Percentiles rank a stretch among this genome's conserved stretches.
Conservation (phyloP, 2,888 invertebrate genomes). For the Xanthorhoe designata region DNA sequence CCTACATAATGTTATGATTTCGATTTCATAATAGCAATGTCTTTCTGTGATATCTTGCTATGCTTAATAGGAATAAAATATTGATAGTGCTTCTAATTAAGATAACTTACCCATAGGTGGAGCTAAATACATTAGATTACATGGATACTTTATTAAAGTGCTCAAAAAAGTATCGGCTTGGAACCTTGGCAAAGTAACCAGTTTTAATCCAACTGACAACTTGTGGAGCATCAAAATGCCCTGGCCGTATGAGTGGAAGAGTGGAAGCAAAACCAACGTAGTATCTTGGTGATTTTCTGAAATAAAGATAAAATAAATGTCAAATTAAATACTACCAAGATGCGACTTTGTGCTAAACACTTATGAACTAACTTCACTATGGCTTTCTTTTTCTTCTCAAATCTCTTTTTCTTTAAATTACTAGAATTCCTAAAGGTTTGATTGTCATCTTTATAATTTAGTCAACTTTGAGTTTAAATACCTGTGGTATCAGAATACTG, state of each 20-base stretch:
- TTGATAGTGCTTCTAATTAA: no score
- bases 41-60: no score
- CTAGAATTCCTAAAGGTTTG: no score
- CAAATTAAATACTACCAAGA: no score
- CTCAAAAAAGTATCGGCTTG: constrained; percentile 88
- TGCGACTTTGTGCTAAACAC: no score
- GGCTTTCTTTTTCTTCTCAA: no score
- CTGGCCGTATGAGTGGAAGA: constrained; percentile 92
- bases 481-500: constrained; percentile 63
- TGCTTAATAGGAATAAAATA: no score
- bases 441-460: no score
- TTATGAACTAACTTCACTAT: no score
- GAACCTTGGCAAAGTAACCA: constrained; percentile 90
- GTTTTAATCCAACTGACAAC: constrained; percentile 85
- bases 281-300: constrained; percentile 81
- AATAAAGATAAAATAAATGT: constrained; percentile 22
- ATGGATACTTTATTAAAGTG: constrained; percentile 85
- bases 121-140: constrained; percentile 87
- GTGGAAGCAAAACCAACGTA: constrained; percentile 87
- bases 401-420: no score
- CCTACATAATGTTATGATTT: no score
- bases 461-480: neutral
- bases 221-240: constrained; percentile 84
- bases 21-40: no score
- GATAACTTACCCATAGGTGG: constrained; percentile 88